Base-by-base conservation (phyloP, 2,888 invertebrate genomes). In the Timema cristinae region DNA sequence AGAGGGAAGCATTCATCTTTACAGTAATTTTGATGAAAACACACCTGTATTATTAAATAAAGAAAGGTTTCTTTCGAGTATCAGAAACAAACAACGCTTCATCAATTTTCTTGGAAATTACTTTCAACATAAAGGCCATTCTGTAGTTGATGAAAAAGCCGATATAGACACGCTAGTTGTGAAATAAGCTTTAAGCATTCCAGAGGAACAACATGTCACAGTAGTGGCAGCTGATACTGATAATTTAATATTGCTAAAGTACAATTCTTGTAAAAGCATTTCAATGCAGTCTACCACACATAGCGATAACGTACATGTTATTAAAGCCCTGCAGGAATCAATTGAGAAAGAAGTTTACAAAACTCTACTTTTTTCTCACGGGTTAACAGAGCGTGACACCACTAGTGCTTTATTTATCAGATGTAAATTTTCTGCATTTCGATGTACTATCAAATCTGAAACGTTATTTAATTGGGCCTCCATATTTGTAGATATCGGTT, bases 1-100 rank as follows among this genome's bases (percentile, higher is more conserved):
- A 47, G 59, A 50, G 50, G 13, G 48, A 69, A 69, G 59, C 59
- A 69, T 2, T 69, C 69, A 69, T 59, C 61, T 59, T 69, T 59
- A 16, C 69, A 8, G 13, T 69, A 49, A 61, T 48, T 48, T 59
- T 69, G 49, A 54, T 61, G 69, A 59, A 50, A 10, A 59, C n/a
- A 59, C 69, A n/a, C 61, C 69, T 13, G 59, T 69, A 8, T 15
- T 69, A n/a, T 54, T 56, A 32, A 54, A 47, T 4, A 69, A 69
- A 51, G 69, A 16, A 52, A 51, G 10, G 9, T 54, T 68, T 67
- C 16, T 67, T 68, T 56, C 69, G 32, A 69, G n/a, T 47, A 32
- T 6, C 59, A 15, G 16, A 47, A 69, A 54, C 48, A 11, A 69
- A 66, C 10, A 47, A 66, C 10, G 47, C 10, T 49, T 66, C 2